These are phyloP conservation scores for Hipposideros armiger DNA, from an alignment of 2,113 vertebrate species.

Conservation along the genomic window DNA sequence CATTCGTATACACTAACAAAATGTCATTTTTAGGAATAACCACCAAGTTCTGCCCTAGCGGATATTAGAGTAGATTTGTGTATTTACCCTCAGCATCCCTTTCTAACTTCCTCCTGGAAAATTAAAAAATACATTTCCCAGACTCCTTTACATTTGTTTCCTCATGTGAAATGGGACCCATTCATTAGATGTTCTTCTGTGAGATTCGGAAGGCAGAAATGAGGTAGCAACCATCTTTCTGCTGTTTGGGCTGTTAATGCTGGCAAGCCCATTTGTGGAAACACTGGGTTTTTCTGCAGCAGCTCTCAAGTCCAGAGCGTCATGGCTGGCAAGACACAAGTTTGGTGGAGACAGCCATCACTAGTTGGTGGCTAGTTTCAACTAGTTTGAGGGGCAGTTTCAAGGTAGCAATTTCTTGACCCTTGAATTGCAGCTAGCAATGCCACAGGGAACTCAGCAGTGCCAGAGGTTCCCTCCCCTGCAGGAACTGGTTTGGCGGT, in stretches of 20 bases:
- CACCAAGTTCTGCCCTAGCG: conserved; percentile 1
- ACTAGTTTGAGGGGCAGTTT: not conserved
- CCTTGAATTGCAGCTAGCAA: not conserved
- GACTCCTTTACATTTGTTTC: not conserved
- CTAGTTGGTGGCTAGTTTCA: not conserved
- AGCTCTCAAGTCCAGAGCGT: not conserved
- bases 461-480: not conserved
- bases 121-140: conserved; percentile 10
- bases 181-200: not conserved
- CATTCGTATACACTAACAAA: not conserved
- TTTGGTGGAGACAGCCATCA: not conserved
- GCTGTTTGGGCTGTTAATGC: not conserved
- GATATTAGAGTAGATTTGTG: not conserved
- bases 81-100: not conserved
- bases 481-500: not conserved
- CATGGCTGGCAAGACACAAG: not conserved
- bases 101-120: conserved; percentile 5
- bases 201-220: conserved; percentile 3
- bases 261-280: not conserved
- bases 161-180: not conserved
- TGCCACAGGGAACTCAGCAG: not conserved
- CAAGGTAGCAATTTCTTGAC: not conserved
- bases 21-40: not conserved
- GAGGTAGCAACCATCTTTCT: not conserved
- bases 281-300: not conserved